phyloP scores from a whole-genome alignment of 2,797 vertebrate genomes.

The Amazona finschi region DNA sequence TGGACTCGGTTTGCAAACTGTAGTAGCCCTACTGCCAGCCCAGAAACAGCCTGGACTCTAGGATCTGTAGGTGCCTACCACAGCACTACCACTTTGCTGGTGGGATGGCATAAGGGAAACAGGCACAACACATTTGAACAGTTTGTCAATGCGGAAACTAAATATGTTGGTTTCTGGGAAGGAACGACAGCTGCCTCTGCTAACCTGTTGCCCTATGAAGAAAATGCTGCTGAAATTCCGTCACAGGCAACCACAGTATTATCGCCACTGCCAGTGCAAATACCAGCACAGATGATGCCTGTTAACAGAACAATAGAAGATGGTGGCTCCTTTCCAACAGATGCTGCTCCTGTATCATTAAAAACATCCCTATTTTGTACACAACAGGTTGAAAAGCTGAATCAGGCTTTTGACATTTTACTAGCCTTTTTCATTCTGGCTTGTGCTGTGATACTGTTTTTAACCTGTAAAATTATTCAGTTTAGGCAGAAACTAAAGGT shows the following conservation, averaged over 20 bases:
- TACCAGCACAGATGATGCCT: constrained; percentile 32
- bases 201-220: constrained; percentile 3
- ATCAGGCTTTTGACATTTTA: constrained; percentile 79
- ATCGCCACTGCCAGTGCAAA: constrained; percentile 30
- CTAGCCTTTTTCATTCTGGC: constrained; percentile 79
- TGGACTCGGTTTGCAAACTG: constrained; percentile 65
- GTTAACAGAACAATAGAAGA: constrained; percentile 57
- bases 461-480: constrained; percentile 76
- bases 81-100: constrained; percentile 38
- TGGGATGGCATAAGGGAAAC: constrained; percentile 62
- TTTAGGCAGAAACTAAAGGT: constrained; percentile 72
- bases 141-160: constrained; percentile 20
- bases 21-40: neutral
- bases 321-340: constrained; percentile 14
- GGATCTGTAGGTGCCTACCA: neutral
- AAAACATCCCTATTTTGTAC: constrained; percentile 71
- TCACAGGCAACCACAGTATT: constrained; percentile 4
- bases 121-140: neutral
- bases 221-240: constrained; percentile 21
- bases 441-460: constrained; percentile 74
- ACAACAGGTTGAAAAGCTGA: constrained; percentile 71
- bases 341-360: constrained; percentile 61
- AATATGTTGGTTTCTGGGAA: constrained; percentile 36
- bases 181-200: constrained; percentile 6
- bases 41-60: neutral